Evolutionary conservation across 2,797 vertebrate species (phyloP).

Genomic region (Crocodylus rhombifer): DNA sequence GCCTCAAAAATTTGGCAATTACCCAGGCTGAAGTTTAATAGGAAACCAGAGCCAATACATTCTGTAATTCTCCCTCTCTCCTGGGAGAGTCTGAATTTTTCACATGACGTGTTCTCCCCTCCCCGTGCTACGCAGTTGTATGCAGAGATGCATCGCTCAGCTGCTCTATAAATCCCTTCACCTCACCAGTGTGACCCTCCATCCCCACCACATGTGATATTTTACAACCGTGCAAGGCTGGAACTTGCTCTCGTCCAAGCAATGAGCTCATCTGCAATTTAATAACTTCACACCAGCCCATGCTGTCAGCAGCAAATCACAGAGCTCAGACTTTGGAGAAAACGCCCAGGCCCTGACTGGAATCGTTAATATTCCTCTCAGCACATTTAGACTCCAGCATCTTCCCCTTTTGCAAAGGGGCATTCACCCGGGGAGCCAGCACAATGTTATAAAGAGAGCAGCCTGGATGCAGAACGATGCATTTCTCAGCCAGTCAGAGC

Average conservation of each 20-base stretch:
- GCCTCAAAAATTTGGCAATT: neutral
- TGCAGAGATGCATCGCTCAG: conserved; percentile 31
- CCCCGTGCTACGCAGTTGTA: neutral
- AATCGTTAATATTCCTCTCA: neutral
- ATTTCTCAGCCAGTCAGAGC: neutral
- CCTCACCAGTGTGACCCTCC: conserved; percentile 44
- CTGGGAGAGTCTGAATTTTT: neutral
- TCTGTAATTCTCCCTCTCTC: neutral
- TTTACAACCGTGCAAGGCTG: conserved; percentile 49
- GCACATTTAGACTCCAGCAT: neutral
- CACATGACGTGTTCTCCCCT: neutral
- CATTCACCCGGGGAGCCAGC: neutral
- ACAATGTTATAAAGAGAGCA: neutral
- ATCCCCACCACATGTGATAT: conserved; percentile 30
- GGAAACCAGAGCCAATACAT: neutral
- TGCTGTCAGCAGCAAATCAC: conserved; percentile 54
- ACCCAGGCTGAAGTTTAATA: neutral
- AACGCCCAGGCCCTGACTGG: conserved; percentile 49
- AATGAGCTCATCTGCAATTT: conserved; percentile 66
- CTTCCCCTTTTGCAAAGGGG: neutral
- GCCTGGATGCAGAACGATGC: neutral
- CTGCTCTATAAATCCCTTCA: conserved; percentile 38
- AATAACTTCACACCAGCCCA: conserved; percentile 51
- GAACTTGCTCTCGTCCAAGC: conserved; percentile 27
- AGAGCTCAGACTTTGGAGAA: neutral